phyloP scores from a whole-genome alignment of 2,888 invertebrate species.

The Caenorhabditis virilis region DNA sequence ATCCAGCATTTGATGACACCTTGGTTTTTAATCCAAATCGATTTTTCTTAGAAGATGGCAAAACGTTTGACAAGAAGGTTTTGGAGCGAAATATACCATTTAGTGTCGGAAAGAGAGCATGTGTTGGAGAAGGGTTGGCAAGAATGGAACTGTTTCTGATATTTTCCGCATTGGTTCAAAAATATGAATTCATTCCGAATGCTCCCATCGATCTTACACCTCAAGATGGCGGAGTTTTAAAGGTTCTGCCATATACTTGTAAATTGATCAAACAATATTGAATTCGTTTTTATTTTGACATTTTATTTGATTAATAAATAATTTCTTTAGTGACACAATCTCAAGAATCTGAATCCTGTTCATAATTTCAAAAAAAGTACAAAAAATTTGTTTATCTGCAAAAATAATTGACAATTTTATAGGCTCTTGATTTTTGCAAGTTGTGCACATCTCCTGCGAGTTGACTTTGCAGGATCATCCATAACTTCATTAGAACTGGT shows the following conservation, averaged over 20 bases:
- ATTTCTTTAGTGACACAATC: too few relatives aligned
- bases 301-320: too few relatives aligned
- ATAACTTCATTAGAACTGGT: too few relatives aligned
- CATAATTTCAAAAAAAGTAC: too few relatives aligned
- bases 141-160: slow-evolving; percentile 48
- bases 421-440: too few relatives aligned
- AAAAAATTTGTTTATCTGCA: too few relatives aligned
- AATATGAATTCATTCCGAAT: slow-evolving; percentile 20
- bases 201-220: slow-evolving; percentile 22
- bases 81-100: slow-evolving; percentile 45
- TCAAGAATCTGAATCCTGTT: too few relatives aligned
- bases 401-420: too few relatives aligned
- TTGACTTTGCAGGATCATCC: too few relatives aligned
- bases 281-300: too few relatives aligned
- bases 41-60: slow-evolving; percentile 44
- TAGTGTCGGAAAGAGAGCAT: slow-evolving; percentile 46
- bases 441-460: too few relatives aligned
- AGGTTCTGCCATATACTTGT: slow-evolving; percentile 20
- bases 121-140: slow-evolving; percentile 52
- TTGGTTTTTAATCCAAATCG: slow-evolving; percentile 44
- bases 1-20: slow-evolving; percentile 33
- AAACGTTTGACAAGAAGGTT: slow-evolving; percentile 39
- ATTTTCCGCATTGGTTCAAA: slow-evolving; percentile 30
- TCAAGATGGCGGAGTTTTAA: slow-evolving; percentile 23
- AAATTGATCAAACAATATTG: too few relatives aligned